Conservation (phyloP, 2,113 vertebrate genomes). For the Ivindomyrus marchei region DNA sequence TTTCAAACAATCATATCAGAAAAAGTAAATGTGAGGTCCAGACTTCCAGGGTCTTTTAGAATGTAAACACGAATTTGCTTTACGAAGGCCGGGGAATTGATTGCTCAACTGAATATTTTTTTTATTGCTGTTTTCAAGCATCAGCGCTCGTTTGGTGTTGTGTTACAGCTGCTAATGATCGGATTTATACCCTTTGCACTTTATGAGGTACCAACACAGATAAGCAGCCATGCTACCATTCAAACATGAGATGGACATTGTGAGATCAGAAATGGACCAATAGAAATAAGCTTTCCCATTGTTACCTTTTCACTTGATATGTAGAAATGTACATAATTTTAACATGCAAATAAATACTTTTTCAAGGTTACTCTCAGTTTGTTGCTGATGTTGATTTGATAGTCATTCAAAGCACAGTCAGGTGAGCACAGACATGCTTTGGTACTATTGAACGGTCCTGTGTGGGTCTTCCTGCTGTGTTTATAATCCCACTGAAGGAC, state of each 20-base stretch:
- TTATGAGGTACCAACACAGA: background rate
- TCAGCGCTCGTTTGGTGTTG: background rate
- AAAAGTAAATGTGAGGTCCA: background rate
- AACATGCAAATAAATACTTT: constrained; percentile 12
- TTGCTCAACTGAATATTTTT: background rate
- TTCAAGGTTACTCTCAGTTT: background rate
- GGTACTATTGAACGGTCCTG: background rate
- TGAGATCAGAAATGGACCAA: background rate
- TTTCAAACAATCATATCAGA: background rate
- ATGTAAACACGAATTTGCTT: background rate
- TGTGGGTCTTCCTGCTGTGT: background rate
- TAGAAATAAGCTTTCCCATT: background rate
- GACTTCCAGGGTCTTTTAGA: background rate
- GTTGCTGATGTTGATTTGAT: background rate
- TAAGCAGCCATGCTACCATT: background rate
- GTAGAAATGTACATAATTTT: constrained; percentile 11
- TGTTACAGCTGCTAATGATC: background rate
- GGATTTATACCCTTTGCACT: background rate
- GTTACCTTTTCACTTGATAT: background rate
- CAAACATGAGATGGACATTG: background rate
- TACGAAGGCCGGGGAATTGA: background rate
- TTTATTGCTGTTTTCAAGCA: background rate
- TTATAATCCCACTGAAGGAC: background rate
- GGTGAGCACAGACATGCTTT: background rate
- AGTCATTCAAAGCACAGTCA: background rate